Conservation (phyloP, 1,140 invertebrate species). For the Pogonomyrmex barbatus region DNA sequence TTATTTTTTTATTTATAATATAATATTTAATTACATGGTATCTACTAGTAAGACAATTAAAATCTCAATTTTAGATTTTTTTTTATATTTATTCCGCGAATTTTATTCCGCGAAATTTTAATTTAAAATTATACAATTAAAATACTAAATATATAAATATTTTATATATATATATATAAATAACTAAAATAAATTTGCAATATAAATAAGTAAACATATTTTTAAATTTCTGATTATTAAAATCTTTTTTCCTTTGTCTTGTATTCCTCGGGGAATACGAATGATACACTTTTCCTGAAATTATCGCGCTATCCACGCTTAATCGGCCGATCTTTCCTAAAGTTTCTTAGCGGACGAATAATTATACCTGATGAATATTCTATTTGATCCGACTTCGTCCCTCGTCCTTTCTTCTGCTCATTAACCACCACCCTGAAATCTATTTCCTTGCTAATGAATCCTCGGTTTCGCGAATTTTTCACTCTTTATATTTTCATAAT, state of each 20-base stretch:
- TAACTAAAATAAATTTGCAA: too few relatives aligned
- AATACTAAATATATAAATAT: conserved; percentile 29
- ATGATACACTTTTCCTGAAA: conserved; percentile 22
- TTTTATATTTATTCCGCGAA: not conserved
- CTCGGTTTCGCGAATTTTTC: conserved; percentile 30
- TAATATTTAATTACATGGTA: conserved; percentile 2
- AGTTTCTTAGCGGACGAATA: conserved; percentile 43
- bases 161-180: too few relatives aligned
- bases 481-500: conserved; percentile 37
- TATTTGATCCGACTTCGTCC: conserved; percentile 51
- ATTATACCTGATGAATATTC: conserved; percentile 61
- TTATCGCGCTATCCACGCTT: conserved; percentile 41
- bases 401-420: conserved; percentile 9
- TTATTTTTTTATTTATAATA: not conserved
- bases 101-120: not conserved
- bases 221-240: not conserved
- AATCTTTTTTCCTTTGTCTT: not conserved
- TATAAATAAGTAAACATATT: too few relatives aligned
- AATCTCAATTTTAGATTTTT: not conserved
- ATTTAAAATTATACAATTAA: not conserved
- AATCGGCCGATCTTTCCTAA: conserved; percentile 44
- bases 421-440: conserved; percentile 29
- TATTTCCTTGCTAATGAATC: conserved; percentile 56
- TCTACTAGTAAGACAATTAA: not conserved
- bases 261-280: not conserved